Percentiles rank a stretch among this genome's conserved stretches.
These are phyloP conservation scores for Cuniculus paca DNA, from an alignment of 2,797 vertebrate species.

Conservation along the genomic window DNA sequence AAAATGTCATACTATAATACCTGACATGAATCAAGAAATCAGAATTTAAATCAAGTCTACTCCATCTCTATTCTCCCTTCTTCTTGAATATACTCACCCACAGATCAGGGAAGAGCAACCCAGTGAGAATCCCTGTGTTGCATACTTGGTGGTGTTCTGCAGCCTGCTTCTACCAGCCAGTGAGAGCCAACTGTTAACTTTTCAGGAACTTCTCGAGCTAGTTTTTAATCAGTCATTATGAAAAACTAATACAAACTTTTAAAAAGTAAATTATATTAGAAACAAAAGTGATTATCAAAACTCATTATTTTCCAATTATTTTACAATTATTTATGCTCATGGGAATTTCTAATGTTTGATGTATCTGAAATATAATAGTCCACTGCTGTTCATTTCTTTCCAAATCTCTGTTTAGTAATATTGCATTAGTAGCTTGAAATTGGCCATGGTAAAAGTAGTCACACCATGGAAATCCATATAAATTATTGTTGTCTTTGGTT, in stretches of 20 bases:
- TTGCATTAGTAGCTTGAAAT: not conserved
- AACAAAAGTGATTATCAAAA: not conserved
- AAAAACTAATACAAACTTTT: not conserved
- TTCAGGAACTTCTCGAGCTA: not conserved
- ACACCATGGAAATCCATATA: not conserved
- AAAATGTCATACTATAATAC: not conserved
- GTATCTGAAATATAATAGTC: not conserved
- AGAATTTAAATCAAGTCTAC: not conserved
- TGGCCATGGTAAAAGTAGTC: not conserved
- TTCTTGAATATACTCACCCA: not conserved
- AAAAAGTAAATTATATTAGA: not conserved
- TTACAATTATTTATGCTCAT: not conserved
- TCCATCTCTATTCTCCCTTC: not conserved
- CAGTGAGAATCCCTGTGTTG: too few relatives aligned
- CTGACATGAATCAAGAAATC: not conserved
- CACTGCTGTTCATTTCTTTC: not conserved
- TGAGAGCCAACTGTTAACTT: not conserved
- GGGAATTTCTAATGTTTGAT: not conserved
- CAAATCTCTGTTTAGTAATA: not conserved
- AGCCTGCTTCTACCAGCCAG: not conserved
- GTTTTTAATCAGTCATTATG: not conserved
- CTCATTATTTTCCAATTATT: not conserved
- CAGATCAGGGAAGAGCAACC: not conserved
- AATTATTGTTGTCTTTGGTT: not conserved
- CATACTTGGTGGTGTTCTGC: not conserved